Conservation (phyloP, 2,888 invertebrate species). For the Cheiracanthium punctorium region DNA sequence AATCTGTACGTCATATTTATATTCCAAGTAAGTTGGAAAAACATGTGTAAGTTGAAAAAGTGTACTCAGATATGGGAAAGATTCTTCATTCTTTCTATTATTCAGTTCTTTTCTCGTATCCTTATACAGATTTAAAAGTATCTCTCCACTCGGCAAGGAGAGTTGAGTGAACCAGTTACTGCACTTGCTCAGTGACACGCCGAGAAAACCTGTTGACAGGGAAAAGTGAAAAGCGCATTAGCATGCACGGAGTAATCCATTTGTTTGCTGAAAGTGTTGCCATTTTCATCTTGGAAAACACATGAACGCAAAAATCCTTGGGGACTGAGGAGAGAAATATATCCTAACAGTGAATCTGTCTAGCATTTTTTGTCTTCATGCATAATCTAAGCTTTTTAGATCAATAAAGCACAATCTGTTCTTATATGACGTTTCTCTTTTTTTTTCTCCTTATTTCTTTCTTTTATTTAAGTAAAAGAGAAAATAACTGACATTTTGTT, state of each 20-base stretch:
- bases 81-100: neutral
- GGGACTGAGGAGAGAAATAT: neutral
- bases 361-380: conserved; percentile 59
- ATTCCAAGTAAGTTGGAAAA: too few species aligned
- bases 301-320: neutral
- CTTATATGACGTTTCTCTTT: neutral
- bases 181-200: conserved; percentile 7
- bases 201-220: conserved; percentile 63
- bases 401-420: neutral
- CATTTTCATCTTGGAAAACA: conserved; percentile 48
- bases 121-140: neutral
- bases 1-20: too few species aligned
- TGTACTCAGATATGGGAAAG: neutral
- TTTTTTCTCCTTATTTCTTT: too few species aligned
- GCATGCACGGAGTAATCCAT: conserved; percentile 63
- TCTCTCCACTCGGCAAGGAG: neutral
- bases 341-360: conserved; percentile 51
- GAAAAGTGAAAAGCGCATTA: conserved; percentile 51
- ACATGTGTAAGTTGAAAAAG: too few species aligned
- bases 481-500: too few species aligned
- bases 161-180: neutral
- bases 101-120: neutral
- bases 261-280: conserved; percentile 61
- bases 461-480: too few species aligned
- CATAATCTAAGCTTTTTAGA: conserved; percentile 51